Evolutionary conservation across 2,888 invertebrate genomes (phyloP), one percentile per base, ranked within the genome.

Genomic region (Meghimatium bilineatum): DNA sequence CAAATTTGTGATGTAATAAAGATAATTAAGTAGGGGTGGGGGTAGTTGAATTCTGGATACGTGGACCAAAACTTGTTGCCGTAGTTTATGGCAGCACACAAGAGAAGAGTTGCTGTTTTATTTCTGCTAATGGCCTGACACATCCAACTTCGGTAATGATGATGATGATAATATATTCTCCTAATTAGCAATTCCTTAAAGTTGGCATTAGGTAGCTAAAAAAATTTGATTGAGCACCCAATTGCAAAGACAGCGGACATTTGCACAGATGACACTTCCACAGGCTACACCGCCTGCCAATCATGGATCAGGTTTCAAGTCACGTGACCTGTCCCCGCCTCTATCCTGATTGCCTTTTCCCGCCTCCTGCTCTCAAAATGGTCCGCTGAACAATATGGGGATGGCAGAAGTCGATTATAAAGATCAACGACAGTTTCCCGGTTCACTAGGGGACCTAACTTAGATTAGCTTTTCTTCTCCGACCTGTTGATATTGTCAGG

Each of bases 291-390:
- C 44, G 63, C 49, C 78, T 78, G 78, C 78, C 78, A 78, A 67
- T 78, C 78, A 78, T 20, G 29, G 78, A 63, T 78, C 44, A 44
- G 67, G 49, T 78, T 66, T 66, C 67, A 34, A 36, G 44, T 23
- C 78, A 78, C 78, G 78, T 78, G 78, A 78, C 20, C 20, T 20
- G 32, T 60, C 63, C n/a, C 78, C 78, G 78, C 78, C 78, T 38
- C 44, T 23, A 2, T 44, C 17, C 67, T n/a, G 44, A 44, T 20
- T 49, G 20, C 26, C 63, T 44, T 17, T 49, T 44, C 67, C 78
- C 78, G 78, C 63, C 78, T 63, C 29, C 29, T 71, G 80, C 71
- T 36, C 79, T 23, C 49, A 56, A 66, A 78, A 44, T 38, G 66
- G 66, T 29, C 52, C 3, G 26, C 26, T n/a, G n/a, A 66, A 63